Evolutionary conservation across 2,113 vertebrate genomes (phyloP).

Genomic region (Syngnathus scovelli): DNA sequence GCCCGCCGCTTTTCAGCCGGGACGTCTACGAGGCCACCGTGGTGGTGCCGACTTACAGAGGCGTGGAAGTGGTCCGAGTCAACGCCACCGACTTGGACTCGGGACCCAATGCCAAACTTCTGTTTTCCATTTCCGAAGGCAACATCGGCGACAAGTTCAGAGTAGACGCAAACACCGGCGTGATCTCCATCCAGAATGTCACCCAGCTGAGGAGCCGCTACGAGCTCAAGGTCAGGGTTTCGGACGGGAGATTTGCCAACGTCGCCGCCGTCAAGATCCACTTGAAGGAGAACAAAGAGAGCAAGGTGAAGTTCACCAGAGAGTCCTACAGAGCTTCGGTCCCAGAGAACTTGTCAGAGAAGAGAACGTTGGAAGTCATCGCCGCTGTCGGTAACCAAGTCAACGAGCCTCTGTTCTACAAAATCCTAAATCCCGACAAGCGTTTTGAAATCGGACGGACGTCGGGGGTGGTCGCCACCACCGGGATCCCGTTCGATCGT

Average conservation of each 20-base stretch:
- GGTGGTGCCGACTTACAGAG: conserved; percentile 87
- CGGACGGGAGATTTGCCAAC: conserved; percentile 85
- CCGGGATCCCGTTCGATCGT: conserved; percentile 87
- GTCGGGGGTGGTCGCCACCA: conserved; percentile 88
- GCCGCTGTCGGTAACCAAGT: conserved; percentile 84
- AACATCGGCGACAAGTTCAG: conserved; percentile 95
- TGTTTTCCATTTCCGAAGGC: conserved; percentile 90
- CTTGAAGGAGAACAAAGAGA: conserved; percentile 87
- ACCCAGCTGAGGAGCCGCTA: conserved; percentile 92
- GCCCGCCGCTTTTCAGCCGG: conserved; percentile 82
- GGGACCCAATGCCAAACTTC: conserved; percentile 78
- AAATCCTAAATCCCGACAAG: conserved; percentile 87
- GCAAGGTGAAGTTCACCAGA: conserved; percentile 84
- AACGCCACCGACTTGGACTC: conserved; percentile 90
- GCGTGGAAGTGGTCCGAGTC: conserved; percentile 79
- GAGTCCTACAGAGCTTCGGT: conserved; percentile 80
- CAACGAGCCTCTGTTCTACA: conserved; percentile 90
- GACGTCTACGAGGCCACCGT: conserved; percentile 81
- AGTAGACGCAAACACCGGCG: conserved; percentile 76
- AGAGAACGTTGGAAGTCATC: conserved; percentile 81
- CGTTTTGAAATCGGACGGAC: conserved; percentile 89
- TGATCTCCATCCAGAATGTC: conserved; percentile 85
- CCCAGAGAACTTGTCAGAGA: conserved; percentile 83
- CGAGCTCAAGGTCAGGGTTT: conserved; percentile 84
- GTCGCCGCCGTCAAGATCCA: conserved; percentile 84